Percentiles rank a stretch among this genome's conserved stretches.
phyloP scores from a whole-genome alignment of 2,797 vertebrate species.

The Semotilus atromaculatus region DNA sequence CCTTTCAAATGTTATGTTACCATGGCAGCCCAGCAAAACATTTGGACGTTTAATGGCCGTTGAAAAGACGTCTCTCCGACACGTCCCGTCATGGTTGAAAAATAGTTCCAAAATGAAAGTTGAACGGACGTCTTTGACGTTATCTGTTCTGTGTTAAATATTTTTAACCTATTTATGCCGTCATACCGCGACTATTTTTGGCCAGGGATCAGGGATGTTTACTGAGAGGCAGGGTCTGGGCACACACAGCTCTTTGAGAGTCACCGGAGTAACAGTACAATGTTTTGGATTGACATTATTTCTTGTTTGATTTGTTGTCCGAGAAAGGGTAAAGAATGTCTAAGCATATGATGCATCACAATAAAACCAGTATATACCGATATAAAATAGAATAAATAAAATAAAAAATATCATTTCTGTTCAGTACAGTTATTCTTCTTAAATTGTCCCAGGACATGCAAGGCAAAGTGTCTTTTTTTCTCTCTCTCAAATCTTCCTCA shows the following conservation, averaged over 20 bases:
- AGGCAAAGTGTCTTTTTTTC: conserved; percentile 75
- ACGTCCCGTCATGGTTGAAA: no score
- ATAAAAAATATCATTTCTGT: conserved; percentile 91
- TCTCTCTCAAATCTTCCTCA: conserved; percentile 68
- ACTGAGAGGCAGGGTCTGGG: conserved; percentile 23
- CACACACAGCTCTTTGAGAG: no score
- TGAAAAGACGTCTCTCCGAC: no score
- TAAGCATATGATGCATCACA: conserved; percentile 68
- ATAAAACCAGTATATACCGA: conserved; percentile 86
- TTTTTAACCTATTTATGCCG: no score
- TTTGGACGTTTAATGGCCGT: no score
- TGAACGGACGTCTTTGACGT: no score
- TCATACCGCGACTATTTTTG: no score
- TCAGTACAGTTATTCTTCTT: conserved; percentile 75
- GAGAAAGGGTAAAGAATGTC: conserved; percentile 57
- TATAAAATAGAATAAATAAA: conserved; percentile 99
- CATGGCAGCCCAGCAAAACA: neutral
- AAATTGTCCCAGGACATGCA: conserved; percentile 77
- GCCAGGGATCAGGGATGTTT: no score
- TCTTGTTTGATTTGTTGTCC: conserved; percentile 36
- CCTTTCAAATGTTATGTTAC: neutral
- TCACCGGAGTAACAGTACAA: conserved; percentile 31
- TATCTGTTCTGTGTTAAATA: no score
- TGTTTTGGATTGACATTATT: conserved; percentile 21
- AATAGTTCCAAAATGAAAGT: no score